These are phyloP conservation scores for Eutolmus rufibarbis DNA, from an alignment of 2,888 invertebrate species.

Conservation along the genomic window DNA sequence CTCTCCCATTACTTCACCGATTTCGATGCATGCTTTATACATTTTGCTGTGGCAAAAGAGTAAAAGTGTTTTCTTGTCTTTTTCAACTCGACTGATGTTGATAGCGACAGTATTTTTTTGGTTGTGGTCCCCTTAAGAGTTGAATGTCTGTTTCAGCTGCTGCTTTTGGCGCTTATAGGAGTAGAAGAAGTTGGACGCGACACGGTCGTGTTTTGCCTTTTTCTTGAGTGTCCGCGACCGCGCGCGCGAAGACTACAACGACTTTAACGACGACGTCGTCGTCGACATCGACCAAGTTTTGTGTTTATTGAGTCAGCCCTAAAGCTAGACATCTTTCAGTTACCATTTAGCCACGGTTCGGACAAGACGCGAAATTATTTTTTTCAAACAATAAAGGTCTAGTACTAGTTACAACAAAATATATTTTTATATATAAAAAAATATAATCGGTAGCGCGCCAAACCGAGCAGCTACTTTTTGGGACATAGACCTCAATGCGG, in stretches of 20 bases:
- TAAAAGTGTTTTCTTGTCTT: constrained; percentile 32
- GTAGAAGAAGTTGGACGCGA: not conserved
- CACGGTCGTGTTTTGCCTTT: not conserved
- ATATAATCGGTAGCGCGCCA: not conserved
- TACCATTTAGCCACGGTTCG: constrained; percentile 43
- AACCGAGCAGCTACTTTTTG: not conserved
- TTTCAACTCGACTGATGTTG: constrained; percentile 1
- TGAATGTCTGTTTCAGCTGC: constrained; percentile 29
- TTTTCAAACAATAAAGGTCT: not conserved
- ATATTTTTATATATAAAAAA: not conserved
- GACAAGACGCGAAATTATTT: constrained; percentile 39
- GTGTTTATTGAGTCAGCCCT: constrained; percentile 39
- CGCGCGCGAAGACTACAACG: not conserved
- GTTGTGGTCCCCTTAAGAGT: constrained; percentile 30
- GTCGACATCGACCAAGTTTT: not conserved
- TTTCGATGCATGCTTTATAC: not conserved
- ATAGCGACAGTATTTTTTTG: constrained; percentile 38
- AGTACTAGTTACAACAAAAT: not conserved
- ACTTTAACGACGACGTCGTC: not conserved
- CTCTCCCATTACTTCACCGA: constrained; percentile 30
- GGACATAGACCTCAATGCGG: not conserved
- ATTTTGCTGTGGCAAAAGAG: constrained; percentile 10
- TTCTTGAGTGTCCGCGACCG: not conserved
- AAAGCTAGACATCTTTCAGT: constrained; percentile 43
- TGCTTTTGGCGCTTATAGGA: constrained; percentile 16